Evolutionary conservation across 2,113 vertebrate species (phyloP), one percentile per base, ranked within the genome.

Genomic region (Chunga burmeisteri): DNA sequence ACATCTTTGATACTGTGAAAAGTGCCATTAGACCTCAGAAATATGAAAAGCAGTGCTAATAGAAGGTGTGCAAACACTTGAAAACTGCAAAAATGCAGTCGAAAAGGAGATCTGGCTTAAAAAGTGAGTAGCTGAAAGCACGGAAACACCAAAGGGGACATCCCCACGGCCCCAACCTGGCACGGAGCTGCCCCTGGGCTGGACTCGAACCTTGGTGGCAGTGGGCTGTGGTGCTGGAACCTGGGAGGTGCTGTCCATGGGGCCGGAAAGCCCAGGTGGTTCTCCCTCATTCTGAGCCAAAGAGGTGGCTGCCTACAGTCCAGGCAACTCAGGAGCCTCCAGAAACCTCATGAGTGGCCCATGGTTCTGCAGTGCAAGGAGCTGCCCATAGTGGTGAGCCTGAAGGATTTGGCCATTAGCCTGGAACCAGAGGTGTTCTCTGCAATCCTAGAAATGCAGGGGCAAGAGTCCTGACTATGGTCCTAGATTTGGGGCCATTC

Each of bases 131-230:
- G 66, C 52, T 78, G 66, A 65, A 82, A 50, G 58, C 71, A 38
- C 0, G 0, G n/a, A 34, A 56, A 8, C 50, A 7, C 44, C 2
- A 2, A 50, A 70, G 59, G 36, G 19, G 21, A 5, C 36, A 34
- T 65, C 42, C 50, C 42, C 50, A 46, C 0, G 2, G 38, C 9
- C 71, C 53, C 4, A 9, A 36, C 46, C 42, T 5, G 2, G 26
- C 85, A 32, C 1, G 1, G 53, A 44, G 27, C 36, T 68, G 53
- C 73, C 53, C 3, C 0, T 8, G 16, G 32, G 38, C 47, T 0
- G 1, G 56, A 47, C 47, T 16, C 1, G 1, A 53, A 44, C 26
- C 55, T 38, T 1, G 1, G 22, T 2, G 0, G 38, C 36, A 61
- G 32, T 2, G 0, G 27, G 25, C 36, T 25, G 29, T 25, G 42